These are phyloP conservation scores for Leucoptera coffeella DNA, from an alignment of 2,888 invertebrate genomes.

Conservation along the genomic window DNA sequence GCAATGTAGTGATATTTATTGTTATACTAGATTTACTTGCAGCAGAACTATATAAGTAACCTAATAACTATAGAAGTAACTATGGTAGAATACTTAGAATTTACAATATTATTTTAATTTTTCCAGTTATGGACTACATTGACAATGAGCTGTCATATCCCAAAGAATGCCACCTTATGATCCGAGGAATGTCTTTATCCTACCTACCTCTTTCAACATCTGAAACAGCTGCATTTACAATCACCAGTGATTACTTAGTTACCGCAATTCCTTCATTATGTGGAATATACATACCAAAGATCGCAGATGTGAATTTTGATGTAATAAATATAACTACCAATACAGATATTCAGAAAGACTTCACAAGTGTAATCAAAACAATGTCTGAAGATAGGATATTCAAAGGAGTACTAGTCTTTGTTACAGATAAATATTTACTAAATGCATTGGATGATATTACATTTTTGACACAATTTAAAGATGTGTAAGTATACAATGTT, in stretches of 20 bases:
- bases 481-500: conserved; percentile 22
- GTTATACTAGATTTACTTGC: no score
- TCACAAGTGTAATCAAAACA: conserved; percentile 16
- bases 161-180: conserved; percentile 25
- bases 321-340: conserved; percentile 20
- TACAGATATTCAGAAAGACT: conserved; percentile 14
- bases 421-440: conserved; percentile 32
- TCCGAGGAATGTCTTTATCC: conserved; percentile 18
- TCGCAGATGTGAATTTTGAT: conserved; percentile 30
- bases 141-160: conserved; percentile 20
- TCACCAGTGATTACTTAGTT: conserved; percentile 12
- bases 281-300: conserved; percentile 28
- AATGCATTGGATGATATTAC: conserved; percentile 25
- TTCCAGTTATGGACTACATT: conserved; percentile 34
- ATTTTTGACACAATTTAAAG: conserved; percentile 28
- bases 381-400: conserved; percentile 19
- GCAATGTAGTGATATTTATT: no score
- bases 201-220: conserved; percentile 25
- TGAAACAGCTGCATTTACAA: conserved; percentile 15
- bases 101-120: no score
- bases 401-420: conserved; percentile 32
- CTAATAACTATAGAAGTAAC: no score
- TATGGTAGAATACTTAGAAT: no score
- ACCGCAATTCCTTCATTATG: conserved; percentile 17
- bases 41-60: no score